These are phyloP conservation scores for Fragum sueziense DNA, from an alignment of 2,888 invertebrate species.

Conservation along the genomic window DNA sequence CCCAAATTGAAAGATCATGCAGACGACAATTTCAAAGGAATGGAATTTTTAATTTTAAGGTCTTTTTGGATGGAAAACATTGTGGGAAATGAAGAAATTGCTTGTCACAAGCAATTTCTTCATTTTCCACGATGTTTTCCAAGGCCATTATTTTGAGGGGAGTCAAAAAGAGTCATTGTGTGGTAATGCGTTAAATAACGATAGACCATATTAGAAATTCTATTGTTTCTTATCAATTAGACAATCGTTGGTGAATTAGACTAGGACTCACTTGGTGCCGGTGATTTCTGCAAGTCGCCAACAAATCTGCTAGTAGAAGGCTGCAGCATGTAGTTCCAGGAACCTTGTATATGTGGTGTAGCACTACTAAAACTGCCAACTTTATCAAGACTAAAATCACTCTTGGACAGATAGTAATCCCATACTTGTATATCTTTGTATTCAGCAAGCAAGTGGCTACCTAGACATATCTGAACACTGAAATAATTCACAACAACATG, in stretches of 20 bases:
- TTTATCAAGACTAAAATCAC: slow-evolving; percentile 12
- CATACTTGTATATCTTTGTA: slow-evolving; percentile 23
- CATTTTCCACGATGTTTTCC: background rate
- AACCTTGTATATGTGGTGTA: slow-evolving; percentile 20
- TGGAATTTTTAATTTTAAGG: too few relatives aligned
- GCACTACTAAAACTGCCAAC: background rate
- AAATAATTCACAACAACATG: too few relatives aligned
- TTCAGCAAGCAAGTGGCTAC: slow-evolving; percentile 21
- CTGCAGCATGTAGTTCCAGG: slow-evolving; percentile 22
- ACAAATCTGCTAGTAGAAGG: slow-evolving; percentile 1
- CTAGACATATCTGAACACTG: slow-evolving; percentile 29
- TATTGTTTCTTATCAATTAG: too few relatives aligned
- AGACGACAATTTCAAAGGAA: too few relatives aligned
- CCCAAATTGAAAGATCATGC: too few relatives aligned
- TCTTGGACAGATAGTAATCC: slow-evolving; percentile 5
- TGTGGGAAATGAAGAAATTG: background rate
- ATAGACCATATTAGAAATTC: too few relatives aligned
- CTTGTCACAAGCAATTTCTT: background rate
- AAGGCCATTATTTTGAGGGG: background rate
- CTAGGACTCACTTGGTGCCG: background rate
- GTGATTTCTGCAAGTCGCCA: background rate
- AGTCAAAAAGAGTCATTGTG: background rate
- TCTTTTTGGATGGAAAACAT: background rate
- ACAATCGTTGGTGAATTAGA: too few relatives aligned
- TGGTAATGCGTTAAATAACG: too few relatives aligned